phyloP scores from a whole-genome alignment of 2,113 vertebrate species.

The Megaleporinus macrocephalus region DNA sequence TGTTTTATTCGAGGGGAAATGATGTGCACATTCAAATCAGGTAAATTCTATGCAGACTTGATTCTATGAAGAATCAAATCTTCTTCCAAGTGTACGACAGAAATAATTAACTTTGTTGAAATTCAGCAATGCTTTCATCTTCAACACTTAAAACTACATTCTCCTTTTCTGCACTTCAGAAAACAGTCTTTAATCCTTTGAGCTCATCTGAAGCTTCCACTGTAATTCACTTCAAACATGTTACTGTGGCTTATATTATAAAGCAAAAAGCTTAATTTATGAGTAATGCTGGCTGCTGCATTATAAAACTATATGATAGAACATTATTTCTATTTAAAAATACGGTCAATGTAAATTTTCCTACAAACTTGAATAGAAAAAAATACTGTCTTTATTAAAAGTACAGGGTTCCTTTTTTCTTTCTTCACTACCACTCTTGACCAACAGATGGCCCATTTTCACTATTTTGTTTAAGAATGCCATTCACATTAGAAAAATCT shows the following conservation, averaged over 20 bases:
- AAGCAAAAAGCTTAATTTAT: neutral
- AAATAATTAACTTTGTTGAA: neutral
- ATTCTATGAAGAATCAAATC: neutral
- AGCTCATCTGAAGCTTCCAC: neutral
- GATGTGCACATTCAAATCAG: neutral
- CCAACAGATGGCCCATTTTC: conserved; percentile 50
- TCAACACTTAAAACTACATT: neutral
- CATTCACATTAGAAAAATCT: neutral
- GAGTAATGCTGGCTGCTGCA: neutral
- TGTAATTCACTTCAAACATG: neutral
- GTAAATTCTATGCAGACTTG: neutral
- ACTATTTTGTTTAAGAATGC: neutral
- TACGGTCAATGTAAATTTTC: neutral
- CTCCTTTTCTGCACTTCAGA: neutral
- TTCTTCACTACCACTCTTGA: conserved; percentile 37
- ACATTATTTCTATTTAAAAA: neutral
- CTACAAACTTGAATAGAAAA: too few relatives aligned
- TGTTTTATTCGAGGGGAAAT: neutral
- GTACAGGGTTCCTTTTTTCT: neutral
- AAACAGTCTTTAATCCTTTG: neutral
- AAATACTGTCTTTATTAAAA: neutral
- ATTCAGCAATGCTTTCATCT: neutral
- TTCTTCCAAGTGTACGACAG: neutral
- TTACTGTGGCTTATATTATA: neutral
- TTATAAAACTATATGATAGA: conserved; percentile 3